Evolutionary conservation across 2,888 invertebrate genomes (phyloP).

Genomic region (Diaperis boleti): DNA sequence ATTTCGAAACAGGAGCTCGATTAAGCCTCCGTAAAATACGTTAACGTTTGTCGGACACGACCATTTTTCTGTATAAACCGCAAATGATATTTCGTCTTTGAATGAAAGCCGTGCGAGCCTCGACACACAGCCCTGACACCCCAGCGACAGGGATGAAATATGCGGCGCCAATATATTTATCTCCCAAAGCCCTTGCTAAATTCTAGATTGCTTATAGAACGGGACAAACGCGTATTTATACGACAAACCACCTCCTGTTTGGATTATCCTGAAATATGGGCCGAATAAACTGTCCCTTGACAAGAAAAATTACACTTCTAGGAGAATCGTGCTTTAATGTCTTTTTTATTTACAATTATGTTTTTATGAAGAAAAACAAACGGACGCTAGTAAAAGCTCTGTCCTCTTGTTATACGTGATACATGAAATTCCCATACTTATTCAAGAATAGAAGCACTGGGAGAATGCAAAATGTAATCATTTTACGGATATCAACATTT

Average conservation of each 20-base stretch:
- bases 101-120: constrained; percentile 33
- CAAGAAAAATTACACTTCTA: constrained; percentile 28
- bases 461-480: no score
- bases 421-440: no score
- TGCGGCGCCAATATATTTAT: constrained; percentile 43
- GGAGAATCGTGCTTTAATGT: constrained; percentile 1
- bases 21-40: neutral
- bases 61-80: constrained; percentile 17
- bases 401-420: no score
- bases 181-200: constrained; percentile 32
- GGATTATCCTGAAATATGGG: constrained; percentile 37
- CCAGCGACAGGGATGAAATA: constrained; percentile 39
- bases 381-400: no score
- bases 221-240: constrained; percentile 37
- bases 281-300: constrained; percentile 17
- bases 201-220: constrained; percentile 37
- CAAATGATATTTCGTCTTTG: constrained; percentile 37
- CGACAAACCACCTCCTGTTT: constrained; percentile 16
- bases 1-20: no score
- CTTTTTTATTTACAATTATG: no score
- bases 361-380: no score
- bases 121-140: constrained; percentile 23
- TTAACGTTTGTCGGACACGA: neutral
- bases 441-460: no score
- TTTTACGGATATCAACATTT: no score